Evolutionary conservation across 2,888 invertebrate genomes (phyloP), one percentile per base, ranked within the genome.

Genomic region (Habrosyne pyritoides): DNA sequence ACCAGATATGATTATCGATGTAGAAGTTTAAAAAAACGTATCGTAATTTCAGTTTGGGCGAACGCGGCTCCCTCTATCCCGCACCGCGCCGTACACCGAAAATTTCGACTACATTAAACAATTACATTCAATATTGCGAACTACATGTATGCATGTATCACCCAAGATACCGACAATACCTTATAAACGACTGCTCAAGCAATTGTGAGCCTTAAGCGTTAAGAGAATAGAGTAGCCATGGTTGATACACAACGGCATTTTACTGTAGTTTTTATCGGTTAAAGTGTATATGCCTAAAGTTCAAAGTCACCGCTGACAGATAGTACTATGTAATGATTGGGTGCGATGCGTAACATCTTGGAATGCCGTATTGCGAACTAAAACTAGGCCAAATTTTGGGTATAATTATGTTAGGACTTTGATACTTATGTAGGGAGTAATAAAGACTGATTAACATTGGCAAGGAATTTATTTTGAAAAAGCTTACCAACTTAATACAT

Each of bases 51-150:
- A n/a, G 50, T 50, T 30, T 28, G 18, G 21, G 36, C 50, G 47
- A 53, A 30, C 53, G 47, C 51, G 51, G 36, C 47, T 36, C 18
- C 47, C 47, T 12, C 47, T 47, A 52, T 28, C 53, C 54, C 12
- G 22, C 10, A 21, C 36, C 36, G 5, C 50, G 30, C 18, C 24
- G 24, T 18, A 52, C 46, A 24, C 28, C 26, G 14, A 47, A 53
- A 53, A 53, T 46, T 18, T 24, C 36, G 18, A n/a, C 42, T 73
- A 82, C 75, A 86, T 84, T 84, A 83, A 84, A 77, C 86, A 87
- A 89, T 89, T 88, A 87, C 83, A 78, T 70, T 76, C 87, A 87
- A 87, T 89, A 82, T 84, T 72, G 73, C 72, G 71, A 65, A 75
- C 71, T 71, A 67, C 77, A 71, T 75, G 81, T 78, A 67, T 66